A percentile compares a stretch with the other conserved stretches of the same genome.
phyloP scores from a whole-genome alignment of 1,140 invertebrate genomes.

The Doryteuthis pealeii region DNA sequence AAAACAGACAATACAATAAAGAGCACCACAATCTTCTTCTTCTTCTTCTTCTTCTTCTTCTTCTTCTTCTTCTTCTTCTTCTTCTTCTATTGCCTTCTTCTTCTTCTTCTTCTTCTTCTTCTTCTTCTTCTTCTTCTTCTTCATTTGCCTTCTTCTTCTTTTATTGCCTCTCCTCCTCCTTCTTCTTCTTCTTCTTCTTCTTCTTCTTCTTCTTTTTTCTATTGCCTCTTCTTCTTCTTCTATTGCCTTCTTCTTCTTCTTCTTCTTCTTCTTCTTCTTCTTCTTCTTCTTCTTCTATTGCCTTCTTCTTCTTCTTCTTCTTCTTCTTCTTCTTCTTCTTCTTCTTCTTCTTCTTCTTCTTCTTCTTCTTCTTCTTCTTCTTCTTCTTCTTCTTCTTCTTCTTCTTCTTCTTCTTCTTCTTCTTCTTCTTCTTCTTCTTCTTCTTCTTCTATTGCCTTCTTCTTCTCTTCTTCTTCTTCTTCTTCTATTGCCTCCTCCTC shows the following conservation, averaged over 20 bases:
- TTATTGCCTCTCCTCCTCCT: too few relatives aligned
- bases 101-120: too few relatives aligned
- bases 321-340: slow-evolving; percentile 1
- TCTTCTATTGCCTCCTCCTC: neutral
- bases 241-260: neutral
- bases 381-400: neutral
- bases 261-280: too few relatives aligned
- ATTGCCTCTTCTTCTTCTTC: too few relatives aligned
- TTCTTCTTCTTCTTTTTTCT: neutral
- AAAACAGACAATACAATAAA: too few relatives aligned
- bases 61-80: slow-evolving; percentile 2
- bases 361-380: neutral
- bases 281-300: neutral
- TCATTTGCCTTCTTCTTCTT: too few relatives aligned
- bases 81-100: neutral
- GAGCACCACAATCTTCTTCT: too few relatives aligned
- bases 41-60: neutral
- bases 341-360: slow-evolving; percentile 2
- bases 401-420: neutral
- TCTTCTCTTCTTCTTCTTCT: slow-evolving; percentile 2
- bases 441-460: neutral
- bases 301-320: neutral
- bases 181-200: neutral
- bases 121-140: neutral
- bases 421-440: slow-evolving; percentile 1